Conservation (phyloP, 2,113 vertebrate genomes). For the Dissostichus mawsoni region DNA sequence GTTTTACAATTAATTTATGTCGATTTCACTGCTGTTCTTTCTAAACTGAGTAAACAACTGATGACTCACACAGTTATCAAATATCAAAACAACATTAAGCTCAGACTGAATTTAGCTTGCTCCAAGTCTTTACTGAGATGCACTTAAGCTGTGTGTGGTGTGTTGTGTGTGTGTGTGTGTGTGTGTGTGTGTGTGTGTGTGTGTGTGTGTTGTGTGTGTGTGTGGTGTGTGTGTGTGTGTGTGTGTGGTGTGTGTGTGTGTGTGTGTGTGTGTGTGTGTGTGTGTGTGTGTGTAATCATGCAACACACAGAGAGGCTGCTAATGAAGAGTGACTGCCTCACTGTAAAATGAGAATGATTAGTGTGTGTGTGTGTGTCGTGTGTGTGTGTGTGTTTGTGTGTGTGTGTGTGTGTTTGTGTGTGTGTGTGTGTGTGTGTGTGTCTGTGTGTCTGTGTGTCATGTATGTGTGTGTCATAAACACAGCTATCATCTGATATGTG, state of each 20-base stretch:
- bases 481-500: constrained; percentile 43
- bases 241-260: too few species aligned
- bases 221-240: too few species aligned
- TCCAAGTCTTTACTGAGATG: constrained; percentile 6
- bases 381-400: constrained; percentile 9
- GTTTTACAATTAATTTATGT: too few species aligned
- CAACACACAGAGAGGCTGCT: too few species aligned
- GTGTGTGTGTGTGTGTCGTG: too few species aligned
- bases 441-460: background rate
- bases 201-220: constrained; percentile 1
- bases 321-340: too few species aligned
- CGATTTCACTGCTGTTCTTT: too few species aligned
- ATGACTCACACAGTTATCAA: constrained; percentile 4
- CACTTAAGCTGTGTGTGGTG: constrained; percentile 13
- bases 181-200: constrained; percentile 19
- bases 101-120: constrained; percentile 12
- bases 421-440: constrained; percentile 7
- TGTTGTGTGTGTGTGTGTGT: too few species aligned
- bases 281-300: background rate
- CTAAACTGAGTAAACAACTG: background rate
- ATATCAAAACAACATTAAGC: constrained; percentile 41
- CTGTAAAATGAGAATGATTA: too few species aligned
- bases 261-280: constrained; percentile 8
- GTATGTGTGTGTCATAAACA: constrained; percentile 15
- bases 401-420: background rate